A percentile compares a stretch with the other conserved stretches of the same genome.
phyloP scores from a whole-genome alignment of 2,113 vertebrate genomes.

The Australoheros scitulus region DNA sequence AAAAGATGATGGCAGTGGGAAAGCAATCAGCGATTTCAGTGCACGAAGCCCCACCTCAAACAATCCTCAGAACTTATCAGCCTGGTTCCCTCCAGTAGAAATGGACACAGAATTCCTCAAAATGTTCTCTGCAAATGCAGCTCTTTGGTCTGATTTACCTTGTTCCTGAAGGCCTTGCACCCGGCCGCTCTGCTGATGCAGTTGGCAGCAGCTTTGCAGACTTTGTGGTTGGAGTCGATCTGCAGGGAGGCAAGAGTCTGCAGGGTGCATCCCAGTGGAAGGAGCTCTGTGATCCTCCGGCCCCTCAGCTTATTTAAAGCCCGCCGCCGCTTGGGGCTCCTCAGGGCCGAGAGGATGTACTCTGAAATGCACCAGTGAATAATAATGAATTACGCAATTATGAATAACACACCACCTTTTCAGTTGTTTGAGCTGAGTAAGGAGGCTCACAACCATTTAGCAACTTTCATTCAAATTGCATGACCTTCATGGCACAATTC shows the following conservation, averaged over 20 bases:
- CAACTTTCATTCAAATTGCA: not conserved
- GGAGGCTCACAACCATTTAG: not conserved
- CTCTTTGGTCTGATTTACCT: constrained; percentile 71
- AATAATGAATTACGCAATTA: not conserved
- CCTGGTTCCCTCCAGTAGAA: not conserved
- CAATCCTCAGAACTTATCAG: not conserved
- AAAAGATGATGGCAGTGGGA: no score
- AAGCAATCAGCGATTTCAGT: no score
- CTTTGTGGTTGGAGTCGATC: constrained; percentile 84
- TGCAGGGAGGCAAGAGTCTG: constrained; percentile 84
- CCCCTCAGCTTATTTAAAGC: constrained; percentile 84
- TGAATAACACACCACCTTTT: not conserved
- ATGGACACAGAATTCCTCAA: not conserved
- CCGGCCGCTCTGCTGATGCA: constrained; percentile 78
- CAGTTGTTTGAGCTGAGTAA: not conserved
- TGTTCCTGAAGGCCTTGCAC: constrained; percentile 82
- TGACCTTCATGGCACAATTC: not conserved
- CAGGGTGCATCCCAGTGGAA: constrained; percentile 85
- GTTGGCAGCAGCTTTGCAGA: constrained; percentile 79
- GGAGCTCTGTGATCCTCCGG: constrained; percentile 82
- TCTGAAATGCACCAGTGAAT: constrained; percentile 73
- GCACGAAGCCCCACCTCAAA: no score
- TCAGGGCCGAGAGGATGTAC: constrained; percentile 82
- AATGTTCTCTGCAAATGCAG: not conserved
- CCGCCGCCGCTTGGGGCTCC: constrained; percentile 77